Base-by-base conservation (phyloP, 2,797 vertebrate genomes). In the Forpus xanthops region DNA sequence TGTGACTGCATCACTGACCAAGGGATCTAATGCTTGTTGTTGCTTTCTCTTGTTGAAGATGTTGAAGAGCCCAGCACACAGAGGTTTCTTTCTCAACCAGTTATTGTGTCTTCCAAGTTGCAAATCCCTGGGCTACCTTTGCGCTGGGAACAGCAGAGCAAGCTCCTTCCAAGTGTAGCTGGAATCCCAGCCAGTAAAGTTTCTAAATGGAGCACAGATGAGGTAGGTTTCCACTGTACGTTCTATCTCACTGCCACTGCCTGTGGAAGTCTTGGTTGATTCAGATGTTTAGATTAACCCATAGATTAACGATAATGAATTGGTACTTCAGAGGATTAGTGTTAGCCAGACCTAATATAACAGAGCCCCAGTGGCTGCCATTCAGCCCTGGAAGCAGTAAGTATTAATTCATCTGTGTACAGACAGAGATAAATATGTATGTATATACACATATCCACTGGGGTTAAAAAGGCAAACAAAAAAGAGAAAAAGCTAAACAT, bases 131-230 rank as follows among this genome's bases (percentile, higher is more conserved):
- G 98, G 76, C 96, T 98, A 45, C 98, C 98, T 19, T 94, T 98
- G 90, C 98, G 98, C 93, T 98, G 98, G 98, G 98, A 98, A 83
- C 98, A 98, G 90, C 98, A 99, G 83, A 98, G 98, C 97, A 98
- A 99, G 73, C 98, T 99, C 52, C 98, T 99, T 74, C 98, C 98
- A 37, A 98, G 98, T 6, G 98, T 99, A 28, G 98, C 98, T 16
- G 98, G 98, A 50, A 98, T 99, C 94, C 98, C 98, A 67, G 98
- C 98, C 81, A 98, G 98, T 91, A 98, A 97, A 96, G 98, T 99
- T 91, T 98, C 98, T n/a, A 98, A 98, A 41, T 98, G 98, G 98
- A 98, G 98, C 66, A 98, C 98, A 17, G 98, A 99, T 66, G 98
- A 98, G 98, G 98, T 98, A 80, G 19, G 61, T 91, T 88, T 65